Evolutionary conservation across 2,113 vertebrate genomes (phyloP).

Genomic region (Oophaga pumilio): DNA sequence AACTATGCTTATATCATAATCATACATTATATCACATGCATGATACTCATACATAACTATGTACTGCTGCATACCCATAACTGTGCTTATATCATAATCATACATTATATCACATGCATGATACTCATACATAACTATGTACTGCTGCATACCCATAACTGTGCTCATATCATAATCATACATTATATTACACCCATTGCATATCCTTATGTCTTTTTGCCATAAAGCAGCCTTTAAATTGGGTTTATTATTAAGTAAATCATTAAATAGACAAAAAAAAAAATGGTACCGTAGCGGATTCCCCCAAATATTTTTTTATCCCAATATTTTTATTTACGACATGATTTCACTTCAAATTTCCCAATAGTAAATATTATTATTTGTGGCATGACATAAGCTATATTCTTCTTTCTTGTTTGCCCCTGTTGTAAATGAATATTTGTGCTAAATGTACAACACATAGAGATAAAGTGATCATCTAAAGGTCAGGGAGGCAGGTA

Average conservation of each 20-base stretch:
- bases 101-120: background rate
- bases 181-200: background rate
- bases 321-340: background rate
- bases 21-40: background rate
- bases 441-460: background rate
- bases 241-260: no score
- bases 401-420: background rate
- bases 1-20: background rate
- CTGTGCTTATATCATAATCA: background rate
- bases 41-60: background rate
- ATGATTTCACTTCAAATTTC: background rate
- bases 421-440: background rate
- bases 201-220: no score
- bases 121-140: background rate
- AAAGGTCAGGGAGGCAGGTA: slow-evolving; percentile 17
- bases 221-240: no score
- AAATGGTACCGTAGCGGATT: background rate
- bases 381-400: background rate
- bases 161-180: background rate
- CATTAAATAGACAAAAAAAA: no score
- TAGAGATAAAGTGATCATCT: slow-evolving; percentile 32
- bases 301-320: background rate
- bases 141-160: background rate
- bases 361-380: background rate
- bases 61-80: background rate